phyloP scores from a whole-genome alignment of 1,140 invertebrate genomes.

The Drosophila murphyi region DNA sequence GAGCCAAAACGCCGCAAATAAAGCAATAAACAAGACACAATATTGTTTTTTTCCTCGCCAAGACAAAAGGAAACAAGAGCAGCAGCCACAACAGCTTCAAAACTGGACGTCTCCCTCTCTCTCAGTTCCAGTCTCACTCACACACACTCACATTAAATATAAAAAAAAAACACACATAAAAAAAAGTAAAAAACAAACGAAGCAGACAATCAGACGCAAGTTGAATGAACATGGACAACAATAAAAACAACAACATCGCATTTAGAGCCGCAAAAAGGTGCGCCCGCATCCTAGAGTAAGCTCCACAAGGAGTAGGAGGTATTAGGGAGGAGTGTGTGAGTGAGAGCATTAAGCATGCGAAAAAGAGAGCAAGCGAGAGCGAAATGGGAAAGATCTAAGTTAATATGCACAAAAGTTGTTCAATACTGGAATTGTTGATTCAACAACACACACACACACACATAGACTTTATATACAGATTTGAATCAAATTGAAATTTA shows the following conservation, averaged over 20 bases:
- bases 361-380: not conserved
- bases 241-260: conserved; percentile 18
- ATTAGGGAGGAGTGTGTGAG: not conserved
- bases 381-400: not conserved
- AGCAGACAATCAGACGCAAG: conserved; percentile 60
- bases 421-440: conserved; percentile 4
- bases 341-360: not conserved
- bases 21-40: conserved; percentile 81
- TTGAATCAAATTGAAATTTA: not conserved
- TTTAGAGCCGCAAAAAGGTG: conserved; percentile 14
- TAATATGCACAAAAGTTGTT: conserved; percentile 3
- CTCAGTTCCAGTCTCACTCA: conserved; percentile 29
- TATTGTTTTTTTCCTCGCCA: conserved; percentile 53
- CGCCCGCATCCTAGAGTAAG: conserved; percentile 17
- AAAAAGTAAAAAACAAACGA: conserved; percentile 26
- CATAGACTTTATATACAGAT: not conserved
- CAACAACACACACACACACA: not conserved
- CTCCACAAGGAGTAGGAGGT: conserved; percentile 3
- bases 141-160: conserved; percentile 21
- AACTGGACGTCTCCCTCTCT: conserved; percentile 43
- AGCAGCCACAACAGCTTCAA: conserved; percentile 45
- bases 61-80: conserved; percentile 66
- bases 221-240: conserved; percentile 59
- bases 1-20: conserved; percentile 79
- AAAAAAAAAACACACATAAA: conserved; percentile 16